A percentile compares a stretch with the other conserved stretches of the same genome.
phyloP scores from a whole-genome alignment of 2,888 invertebrate genomes.

The Stramonita haemastoma region DNA sequence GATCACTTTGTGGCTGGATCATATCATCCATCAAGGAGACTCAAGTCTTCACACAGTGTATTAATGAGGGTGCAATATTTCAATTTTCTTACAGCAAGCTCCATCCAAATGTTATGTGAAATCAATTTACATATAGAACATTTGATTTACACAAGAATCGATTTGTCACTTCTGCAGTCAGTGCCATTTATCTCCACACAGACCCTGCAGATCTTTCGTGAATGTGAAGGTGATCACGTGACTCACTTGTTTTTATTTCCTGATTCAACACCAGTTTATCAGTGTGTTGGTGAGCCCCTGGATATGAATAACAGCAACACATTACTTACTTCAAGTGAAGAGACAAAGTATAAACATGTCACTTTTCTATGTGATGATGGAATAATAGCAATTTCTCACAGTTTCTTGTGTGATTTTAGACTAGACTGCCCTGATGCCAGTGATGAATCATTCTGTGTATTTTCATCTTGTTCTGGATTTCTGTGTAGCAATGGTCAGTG shows the following conservation, averaged over 20 bases:
- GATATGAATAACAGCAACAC: neutral
- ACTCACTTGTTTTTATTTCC: neutral
- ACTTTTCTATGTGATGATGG: neutral
- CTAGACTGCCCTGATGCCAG: neutral
- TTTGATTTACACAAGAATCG: neutral
- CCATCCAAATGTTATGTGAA: neutral
- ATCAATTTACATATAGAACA: neutral
- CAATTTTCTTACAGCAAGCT: neutral
- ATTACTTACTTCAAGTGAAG: neutral
- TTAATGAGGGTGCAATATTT: neutral
- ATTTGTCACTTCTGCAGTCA: neutral
- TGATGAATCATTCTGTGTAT: slow-evolving; percentile 7
- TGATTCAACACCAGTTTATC: neutral
- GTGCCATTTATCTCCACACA: neutral
- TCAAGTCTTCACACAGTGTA: neutral
- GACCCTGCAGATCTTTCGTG: neutral
- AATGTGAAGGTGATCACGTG: no score
- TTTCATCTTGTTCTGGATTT: neutral
- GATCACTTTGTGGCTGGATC: neutral
- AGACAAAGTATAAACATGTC: neutral
- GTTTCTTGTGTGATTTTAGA: neutral
- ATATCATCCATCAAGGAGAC: neutral
- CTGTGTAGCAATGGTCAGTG: neutral
- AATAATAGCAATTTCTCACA: neutral
- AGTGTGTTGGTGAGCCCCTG: neutral